Evolutionary conservation across 2,888 invertebrate species (phyloP), one percentile per base, ranked within the genome.

Genomic region (Kryphioiulus occultus): DNA sequence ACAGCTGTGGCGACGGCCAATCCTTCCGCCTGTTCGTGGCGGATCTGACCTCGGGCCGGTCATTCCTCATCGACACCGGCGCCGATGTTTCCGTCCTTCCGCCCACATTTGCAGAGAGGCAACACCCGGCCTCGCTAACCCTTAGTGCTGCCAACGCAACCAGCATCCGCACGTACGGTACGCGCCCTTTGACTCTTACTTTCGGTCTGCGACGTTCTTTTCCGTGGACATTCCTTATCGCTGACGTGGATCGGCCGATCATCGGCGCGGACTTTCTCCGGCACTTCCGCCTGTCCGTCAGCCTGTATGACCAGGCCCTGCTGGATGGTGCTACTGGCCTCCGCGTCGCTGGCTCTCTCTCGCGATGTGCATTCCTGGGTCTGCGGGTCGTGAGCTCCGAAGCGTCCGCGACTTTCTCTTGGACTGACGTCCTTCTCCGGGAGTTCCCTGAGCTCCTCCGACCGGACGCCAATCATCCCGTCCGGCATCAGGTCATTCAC

Each of bases 31-130:
- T 86, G 4, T 86, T 83, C 22, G 44, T 86, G 0, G n/a, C 39
- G 10, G 86, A 86, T 22, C 7, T 0, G 10, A 15, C 44, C 0
- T 17, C 47, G 5, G 26, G 26, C 15, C 10, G 10, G 3, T 3
- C 9, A 15, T 78, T 30, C 68, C 30, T 86, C 15, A 68, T 78
- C 22, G 86, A 86, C 86, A n/a, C 86, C 26, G 86, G 86, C 0
- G 86, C 68, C 2, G 86, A 86, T 22, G 47, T 86, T 0, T 42
- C 42, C 1, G 30, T 86, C 2, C 0, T 86, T 19, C 86, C 86
- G 17, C 86, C 44, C 0, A 12, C 59, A 0, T 1, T 0, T 7
- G 26, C 26, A 9, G 86, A 83, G 3, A 4, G 3, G 0, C 35
- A 32, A 10, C 9, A 0, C 0, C 22, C 32, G 5, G 30, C 5